Percentiles rank a stretch among this genome's conserved stretches.
phyloP scores from a whole-genome alignment of 2,888 invertebrate genomes.

The Hartigia nigra region DNA sequence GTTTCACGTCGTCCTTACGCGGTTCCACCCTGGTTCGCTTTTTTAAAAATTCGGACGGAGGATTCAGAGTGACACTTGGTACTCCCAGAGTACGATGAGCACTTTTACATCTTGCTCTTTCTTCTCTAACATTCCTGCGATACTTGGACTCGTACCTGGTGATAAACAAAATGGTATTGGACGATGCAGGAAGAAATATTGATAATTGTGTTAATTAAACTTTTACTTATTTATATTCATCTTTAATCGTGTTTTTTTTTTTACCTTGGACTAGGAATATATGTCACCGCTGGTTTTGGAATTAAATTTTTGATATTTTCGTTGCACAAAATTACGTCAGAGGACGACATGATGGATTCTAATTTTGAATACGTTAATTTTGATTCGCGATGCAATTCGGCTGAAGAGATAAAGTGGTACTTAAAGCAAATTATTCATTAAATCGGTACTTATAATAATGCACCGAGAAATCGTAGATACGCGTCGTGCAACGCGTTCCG shows the following conservation, averaged over 20 bases:
- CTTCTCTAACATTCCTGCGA: conserved; percentile 28
- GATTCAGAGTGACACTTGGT: conserved; percentile 33
- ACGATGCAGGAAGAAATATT: not conserved
- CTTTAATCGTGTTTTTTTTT: not conserved
- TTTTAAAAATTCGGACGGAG: conserved; percentile 40
- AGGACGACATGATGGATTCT: not conserved
- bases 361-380: not conserved
- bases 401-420: not conserved
- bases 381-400: not conserved
- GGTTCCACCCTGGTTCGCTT: conserved; percentile 33
- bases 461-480: not conserved
- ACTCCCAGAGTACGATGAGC: conserved; percentile 47
- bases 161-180: not conserved
- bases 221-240: not conserved
- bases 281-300: conserved; percentile 22
- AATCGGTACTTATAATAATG: not conserved
- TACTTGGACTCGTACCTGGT: conserved; percentile 43
- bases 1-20: conserved; percentile 28
- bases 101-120: conserved; percentile 33
- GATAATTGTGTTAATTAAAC: not conserved
- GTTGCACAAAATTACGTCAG: not conserved
- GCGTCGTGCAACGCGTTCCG: not conserved
- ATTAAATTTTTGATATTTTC: conserved; percentile 32
- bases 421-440: not conserved
- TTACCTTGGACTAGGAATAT: conserved; percentile 32